Evolutionary conservation across 2,888 invertebrate species (phyloP), one percentile per base, ranked within the genome.

Genomic region (Melanostoma mellinum): DNA sequence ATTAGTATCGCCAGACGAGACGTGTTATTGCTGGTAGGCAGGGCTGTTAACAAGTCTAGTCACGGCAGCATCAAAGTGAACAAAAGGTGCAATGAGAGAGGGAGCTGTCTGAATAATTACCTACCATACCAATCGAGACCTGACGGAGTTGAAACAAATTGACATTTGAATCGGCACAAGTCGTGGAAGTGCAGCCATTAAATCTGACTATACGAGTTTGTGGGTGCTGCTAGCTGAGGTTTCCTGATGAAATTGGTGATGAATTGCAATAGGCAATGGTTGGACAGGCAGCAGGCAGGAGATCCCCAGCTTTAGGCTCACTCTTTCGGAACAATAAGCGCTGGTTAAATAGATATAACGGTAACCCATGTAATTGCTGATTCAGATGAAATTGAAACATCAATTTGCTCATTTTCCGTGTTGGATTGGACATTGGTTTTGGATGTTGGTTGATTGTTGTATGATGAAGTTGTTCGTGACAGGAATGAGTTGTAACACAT

Each of bases 31-130:
- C 35, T 20, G 20, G 20, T 20, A 20, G 20, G 20, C 20, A 20
- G 20, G 20, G 68, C 68, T 84, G 79, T 84, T 79, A 79, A 75
- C 79, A 84, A 84, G 79, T 79, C 74, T 74, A 74, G 79, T 71
- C 84, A 79, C 71, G 79, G 74, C 35, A 48, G 20, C 20, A 20
- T 20, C 42, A 48, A 69, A 67, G 38, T 58, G 53, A 75, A 72
- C 75, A 71, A 58, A 71, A 65, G 63, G 63, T 74, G 44, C 58
- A 69, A 50, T 36, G 38, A 3, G 50, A 63, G 63, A 42, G 60
- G 44, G 32, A 44, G 56, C 52, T 55, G 53, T 44, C 73, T 74
- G 84, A 79, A 84, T 79, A 75, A 75, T 74, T 84, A 75, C 74
- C 42, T 38, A 38, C 8, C 30, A n/a, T 55, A 55, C 67, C 50